Percentiles rank a stretch among this genome's conserved stretches.
phyloP scores from a whole-genome alignment of 1,140 invertebrate species.

The Cyphomyrmex costatus region DNA sequence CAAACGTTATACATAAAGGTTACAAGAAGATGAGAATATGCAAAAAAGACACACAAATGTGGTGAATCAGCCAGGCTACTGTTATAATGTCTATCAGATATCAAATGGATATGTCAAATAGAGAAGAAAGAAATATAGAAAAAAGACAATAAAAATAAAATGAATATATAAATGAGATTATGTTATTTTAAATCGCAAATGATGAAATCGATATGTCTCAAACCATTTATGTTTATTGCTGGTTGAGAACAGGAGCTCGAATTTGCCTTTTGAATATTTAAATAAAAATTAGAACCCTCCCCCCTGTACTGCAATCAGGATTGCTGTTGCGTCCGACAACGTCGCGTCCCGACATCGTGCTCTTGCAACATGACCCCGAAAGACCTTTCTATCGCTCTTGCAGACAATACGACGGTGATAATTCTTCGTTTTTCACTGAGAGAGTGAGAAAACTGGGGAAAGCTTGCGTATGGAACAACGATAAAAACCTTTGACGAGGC shows the following conservation, averaged over 20 bases:
- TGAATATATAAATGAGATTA: not conserved
- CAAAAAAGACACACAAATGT: too few species aligned
- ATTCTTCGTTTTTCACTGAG: constrained; percentile 1
- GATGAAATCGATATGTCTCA: not conserved
- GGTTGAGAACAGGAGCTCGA: not conserved
- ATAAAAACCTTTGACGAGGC: constrained; percentile 54
- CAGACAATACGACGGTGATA: constrained; percentile 62
- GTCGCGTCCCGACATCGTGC: constrained; percentile 46
- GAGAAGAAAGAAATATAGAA: too few species aligned
- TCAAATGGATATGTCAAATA: too few species aligned
- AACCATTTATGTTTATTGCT: not conserved
- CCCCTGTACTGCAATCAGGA: not conserved
- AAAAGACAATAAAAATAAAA: too few species aligned
- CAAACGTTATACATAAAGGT: too few species aligned
- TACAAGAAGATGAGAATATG: too few species aligned
- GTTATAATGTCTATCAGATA: too few species aligned
- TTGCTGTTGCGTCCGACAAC: constrained; percentile 20
- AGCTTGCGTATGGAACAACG: constrained; percentile 7
- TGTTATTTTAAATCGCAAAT: not conserved
- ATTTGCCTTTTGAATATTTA: constrained; percentile 7
- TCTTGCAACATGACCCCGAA: constrained; percentile 72
- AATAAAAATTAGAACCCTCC: not conserved
- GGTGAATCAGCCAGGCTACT: too few species aligned
- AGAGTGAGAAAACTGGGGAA: not conserved
- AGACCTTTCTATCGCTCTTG: constrained; percentile 59